Evolutionary conservation across 2,888 invertebrate genomes (phyloP).

Genomic region (Agrochola lota): DNA sequence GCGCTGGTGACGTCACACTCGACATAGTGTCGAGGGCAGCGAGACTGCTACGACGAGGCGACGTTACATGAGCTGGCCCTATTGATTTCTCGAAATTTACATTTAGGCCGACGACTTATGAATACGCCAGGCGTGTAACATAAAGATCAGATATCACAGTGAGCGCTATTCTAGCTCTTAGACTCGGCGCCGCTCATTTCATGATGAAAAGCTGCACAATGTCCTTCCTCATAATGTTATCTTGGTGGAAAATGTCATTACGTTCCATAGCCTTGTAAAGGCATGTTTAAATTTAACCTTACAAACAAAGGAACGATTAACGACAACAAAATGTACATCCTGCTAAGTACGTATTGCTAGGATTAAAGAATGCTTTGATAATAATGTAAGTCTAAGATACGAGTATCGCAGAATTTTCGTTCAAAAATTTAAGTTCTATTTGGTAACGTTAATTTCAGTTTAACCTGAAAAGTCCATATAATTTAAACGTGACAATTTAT

Average conservation of each 20-base stretch:
- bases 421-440: neutral
- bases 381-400: neutral
- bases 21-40: slow-evolving; percentile 70
- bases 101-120: slow-evolving; percentile 44
- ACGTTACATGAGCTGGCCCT: slow-evolving; percentile 58
- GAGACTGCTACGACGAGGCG: slow-evolving; percentile 61
- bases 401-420: neutral
- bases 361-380: neutral
- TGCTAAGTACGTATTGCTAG: neutral
- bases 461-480: neutral
- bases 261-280: slow-evolving; percentile 31
- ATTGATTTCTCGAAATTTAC: slow-evolving; percentile 59
- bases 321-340: neutral
- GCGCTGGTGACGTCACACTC: slow-evolving; percentile 82
- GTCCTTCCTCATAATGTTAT: slow-evolving; percentile 14
- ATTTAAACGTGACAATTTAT: neutral
- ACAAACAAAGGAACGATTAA: slow-evolving; percentile 28
- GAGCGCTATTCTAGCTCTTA: slow-evolving; percentile 1
- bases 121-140: slow-evolving; percentile 14
- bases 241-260: slow-evolving; percentile 15
- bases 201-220: slow-evolving; percentile 7
- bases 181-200: neutral
- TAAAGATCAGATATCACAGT: slow-evolving; percentile 34
- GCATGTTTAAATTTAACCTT: slow-evolving; percentile 2
- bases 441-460: neutral